Conservation (phyloP, 2,113 vertebrate species). For the Aix galericulata region DNA sequence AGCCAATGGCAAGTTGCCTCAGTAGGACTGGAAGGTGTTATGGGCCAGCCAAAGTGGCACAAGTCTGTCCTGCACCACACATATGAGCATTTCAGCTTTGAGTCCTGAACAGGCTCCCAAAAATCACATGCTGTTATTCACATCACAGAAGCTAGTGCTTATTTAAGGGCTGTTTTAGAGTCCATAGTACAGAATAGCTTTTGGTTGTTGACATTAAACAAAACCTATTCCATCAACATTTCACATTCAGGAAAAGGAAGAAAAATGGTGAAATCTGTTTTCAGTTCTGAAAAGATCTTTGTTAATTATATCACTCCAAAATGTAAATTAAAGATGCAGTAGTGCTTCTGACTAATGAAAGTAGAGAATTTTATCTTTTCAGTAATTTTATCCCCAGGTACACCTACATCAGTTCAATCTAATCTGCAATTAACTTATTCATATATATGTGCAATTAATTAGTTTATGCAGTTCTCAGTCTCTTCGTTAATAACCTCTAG, state of each 20-base stretch:
- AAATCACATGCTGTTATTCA: neutral
- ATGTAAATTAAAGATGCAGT: slow-evolving; percentile 68
- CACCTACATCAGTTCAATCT: slow-evolving; percentile 64
- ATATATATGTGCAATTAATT: slow-evolving; percentile 68
- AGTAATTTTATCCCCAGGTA: slow-evolving; percentile 68
- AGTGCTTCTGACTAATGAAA: slow-evolving; percentile 70
- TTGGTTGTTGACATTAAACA: neutral
- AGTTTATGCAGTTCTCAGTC: slow-evolving; percentile 50
- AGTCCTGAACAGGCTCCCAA: neutral
- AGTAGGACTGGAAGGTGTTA: neutral
- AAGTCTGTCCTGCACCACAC: neutral
- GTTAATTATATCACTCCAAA: slow-evolving; percentile 70
- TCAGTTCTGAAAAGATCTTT: slow-evolving; percentile 54
- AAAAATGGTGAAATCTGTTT: slow-evolving; percentile 53
- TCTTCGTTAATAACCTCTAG: slow-evolving; percentile 66
- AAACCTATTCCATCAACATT: neutral
- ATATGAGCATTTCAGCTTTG: neutral
- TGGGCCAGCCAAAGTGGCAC: fast-evolving
- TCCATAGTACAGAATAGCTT: neutral
- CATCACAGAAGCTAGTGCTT: neutral
- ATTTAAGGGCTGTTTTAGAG: neutral
- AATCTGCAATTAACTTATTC: slow-evolving; percentile 73
- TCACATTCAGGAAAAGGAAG: neutral
- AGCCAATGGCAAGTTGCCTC: neutral
- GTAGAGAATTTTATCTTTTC: slow-evolving; percentile 69